Base-by-base conservation (phyloP, 92 coral and sea anemone species). In the Paramuricea clavata region DNA sequence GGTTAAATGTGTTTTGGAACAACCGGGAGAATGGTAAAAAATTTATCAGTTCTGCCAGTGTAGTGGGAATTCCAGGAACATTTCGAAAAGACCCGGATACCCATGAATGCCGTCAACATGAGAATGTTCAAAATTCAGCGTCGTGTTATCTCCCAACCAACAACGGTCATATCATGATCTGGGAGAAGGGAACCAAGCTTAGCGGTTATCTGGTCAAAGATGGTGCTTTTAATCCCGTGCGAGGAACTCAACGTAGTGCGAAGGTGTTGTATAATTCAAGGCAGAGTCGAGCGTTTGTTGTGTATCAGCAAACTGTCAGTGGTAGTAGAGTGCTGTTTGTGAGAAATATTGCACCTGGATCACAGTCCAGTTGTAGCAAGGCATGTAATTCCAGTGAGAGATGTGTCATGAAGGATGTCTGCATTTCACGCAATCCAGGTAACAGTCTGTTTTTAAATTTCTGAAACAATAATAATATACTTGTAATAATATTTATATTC, bases 1-100 rank as follows among this genome's bases (percentile, higher is more conserved):
- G 99, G 87, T 67, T 96, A 70, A 89, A 91, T 49, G n/a, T 96
- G 41, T 96, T 93, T 77, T 96, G 99, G 99, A 98, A 96, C 65
- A 92, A 96, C 85, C 68, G 65, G 10, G 86, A 85, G 64, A 83
- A 88, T 41, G 97, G 99, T 21, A 81, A 83, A 43, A 82, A 87
- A 39, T 79, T 88, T 8, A 86, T 96, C 49, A 52, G 74, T 26
- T 93, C 95, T 9, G 89, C 94, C 32, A 82, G 88, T 10, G 72
- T 94, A 0, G 60, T 93, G 3, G 47, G 89, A 68, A 87, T 92
- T 0, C 93, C 90, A 21, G 34, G 74, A 34, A 65, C 36, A 0
- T 96, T 84, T 82, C 16, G 44, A 13, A 86, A 91, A 22, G 77
- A 94, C 1, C 81, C 22, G 56, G 82, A 90, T 75, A 56, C 83